These are phyloP conservation scores for Platyrinchus mystaceus DNA, from an alignment of 2,797 vertebrate genomes.

Conservation along the genomic window DNA sequence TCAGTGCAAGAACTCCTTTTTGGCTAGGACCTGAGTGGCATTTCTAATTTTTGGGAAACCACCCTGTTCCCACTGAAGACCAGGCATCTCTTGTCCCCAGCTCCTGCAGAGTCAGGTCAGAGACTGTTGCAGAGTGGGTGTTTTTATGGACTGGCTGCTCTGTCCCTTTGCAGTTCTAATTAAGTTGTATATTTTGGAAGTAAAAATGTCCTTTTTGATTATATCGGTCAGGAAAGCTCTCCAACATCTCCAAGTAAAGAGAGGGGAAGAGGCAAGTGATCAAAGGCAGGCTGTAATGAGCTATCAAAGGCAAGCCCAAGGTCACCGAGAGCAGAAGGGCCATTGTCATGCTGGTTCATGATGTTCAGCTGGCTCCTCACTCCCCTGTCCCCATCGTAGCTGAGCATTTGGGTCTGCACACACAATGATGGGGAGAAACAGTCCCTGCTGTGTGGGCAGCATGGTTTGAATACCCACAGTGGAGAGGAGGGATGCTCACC, in stretches of 20 bases:
- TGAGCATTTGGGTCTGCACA: not conserved
- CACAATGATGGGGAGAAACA: not conserved
- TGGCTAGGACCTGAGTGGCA: not conserved
- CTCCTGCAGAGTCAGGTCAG: not conserved
- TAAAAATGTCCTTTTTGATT: slow-evolving; percentile 35
- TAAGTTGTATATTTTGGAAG: slow-evolving; percentile 48
- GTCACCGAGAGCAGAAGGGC: not conserved
- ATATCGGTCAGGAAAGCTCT: slow-evolving; percentile 13
- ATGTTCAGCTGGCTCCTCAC: not conserved
- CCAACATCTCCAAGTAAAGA: not conserved
- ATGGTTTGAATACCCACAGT: accelerated
- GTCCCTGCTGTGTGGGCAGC: accelerated
- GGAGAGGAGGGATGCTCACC: not conserved
- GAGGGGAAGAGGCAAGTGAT: not conserved
- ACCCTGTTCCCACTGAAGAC: not conserved
- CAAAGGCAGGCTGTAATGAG: slow-evolving; percentile 2
- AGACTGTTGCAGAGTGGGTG: not conserved
- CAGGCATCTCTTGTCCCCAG: not conserved
- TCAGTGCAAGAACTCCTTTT: not conserved
- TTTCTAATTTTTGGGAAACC: not conserved
- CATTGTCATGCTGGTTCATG: accelerated
- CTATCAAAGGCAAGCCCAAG: not conserved
- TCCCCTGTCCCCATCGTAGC: accelerated
- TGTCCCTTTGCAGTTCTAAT: not conserved
- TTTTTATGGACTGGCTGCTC: slow-evolving; percentile 38